These are phyloP conservation scores for Paramisgurnus dabryanus DNA, from an alignment of 2,113 vertebrate genomes.

Conservation along the genomic window DNA sequence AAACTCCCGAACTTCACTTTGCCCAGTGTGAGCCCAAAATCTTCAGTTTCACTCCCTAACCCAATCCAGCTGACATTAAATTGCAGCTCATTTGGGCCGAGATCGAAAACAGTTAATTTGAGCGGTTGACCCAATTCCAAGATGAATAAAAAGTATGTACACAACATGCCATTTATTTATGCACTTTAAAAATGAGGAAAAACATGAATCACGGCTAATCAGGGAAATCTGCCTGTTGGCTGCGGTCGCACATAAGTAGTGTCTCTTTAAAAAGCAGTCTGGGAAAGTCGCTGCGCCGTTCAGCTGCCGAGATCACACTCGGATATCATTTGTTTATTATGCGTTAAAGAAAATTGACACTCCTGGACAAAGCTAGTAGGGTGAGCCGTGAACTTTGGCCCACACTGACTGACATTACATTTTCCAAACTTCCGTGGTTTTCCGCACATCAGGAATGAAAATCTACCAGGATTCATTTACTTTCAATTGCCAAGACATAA, in stretches of 20 bases:
- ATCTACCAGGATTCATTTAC: neutral
- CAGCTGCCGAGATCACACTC: neutral
- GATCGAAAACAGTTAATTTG: conserved; percentile 67
- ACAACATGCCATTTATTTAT: conserved; percentile 50
- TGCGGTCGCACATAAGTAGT: conserved; percentile 59
- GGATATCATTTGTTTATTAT: neutral
- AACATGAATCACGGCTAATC: conserved; percentile 67
- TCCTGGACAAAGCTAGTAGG: conserved; percentile 9
- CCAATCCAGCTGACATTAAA: conserved; percentile 61
- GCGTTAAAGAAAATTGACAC: neutral
- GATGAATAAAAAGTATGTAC: conserved; percentile 65
- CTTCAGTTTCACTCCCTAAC: conserved; percentile 55
- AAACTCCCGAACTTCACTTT: conserved; percentile 1
- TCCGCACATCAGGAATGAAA: neutral
- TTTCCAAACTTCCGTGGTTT: neutral
- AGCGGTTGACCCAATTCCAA: conserved; percentile 77
- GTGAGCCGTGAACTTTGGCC: conserved; percentile 8
- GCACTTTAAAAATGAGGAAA: conserved; percentile 37
- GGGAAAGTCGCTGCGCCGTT: neutral
- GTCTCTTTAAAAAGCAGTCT: conserved; percentile 1
- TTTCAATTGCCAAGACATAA: neutral
- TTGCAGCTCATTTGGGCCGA: conserved; percentile 52
- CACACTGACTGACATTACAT: neutral
- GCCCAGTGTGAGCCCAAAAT: conserved; percentile 27
- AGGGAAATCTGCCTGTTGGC: conserved; percentile 64